Evolutionary conservation across 2,113 vertebrate species (phyloP).

Genomic region (Gorilla gorilla): DNA sequence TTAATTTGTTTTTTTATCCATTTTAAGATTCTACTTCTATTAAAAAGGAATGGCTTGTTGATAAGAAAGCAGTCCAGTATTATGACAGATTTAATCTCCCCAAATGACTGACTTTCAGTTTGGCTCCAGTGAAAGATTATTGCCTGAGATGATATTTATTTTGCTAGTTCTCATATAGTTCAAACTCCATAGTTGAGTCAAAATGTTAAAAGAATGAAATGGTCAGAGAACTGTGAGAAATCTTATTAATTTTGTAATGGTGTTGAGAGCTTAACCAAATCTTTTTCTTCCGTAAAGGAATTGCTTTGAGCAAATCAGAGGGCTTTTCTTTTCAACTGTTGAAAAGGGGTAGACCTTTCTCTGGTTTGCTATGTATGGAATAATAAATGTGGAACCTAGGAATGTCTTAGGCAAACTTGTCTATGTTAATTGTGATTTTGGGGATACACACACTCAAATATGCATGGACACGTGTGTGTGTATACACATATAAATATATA

Average conservation of each 20-base stretch:
- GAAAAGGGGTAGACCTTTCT: slow-evolving; percentile 6
- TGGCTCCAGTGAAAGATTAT: slow-evolving; percentile 49
- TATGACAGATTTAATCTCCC: slow-evolving; percentile 62
- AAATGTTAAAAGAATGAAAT: slow-evolving; percentile 59
- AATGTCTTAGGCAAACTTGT: background rate
- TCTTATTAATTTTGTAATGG: slow-evolving; percentile 59
- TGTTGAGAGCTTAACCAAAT: slow-evolving; percentile 37
- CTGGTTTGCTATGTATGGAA: slow-evolving; percentile 18
- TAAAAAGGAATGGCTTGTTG: slow-evolving; percentile 56
- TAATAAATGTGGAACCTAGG: background rate
- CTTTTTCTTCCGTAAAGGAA: slow-evolving; percentile 60
- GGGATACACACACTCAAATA: background rate
- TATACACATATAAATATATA: background rate
- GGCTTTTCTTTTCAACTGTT: slow-evolving; percentile 25
- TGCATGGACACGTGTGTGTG: background rate
- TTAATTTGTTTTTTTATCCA: slow-evolving; percentile 62
- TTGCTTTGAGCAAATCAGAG: slow-evolving; percentile 45
- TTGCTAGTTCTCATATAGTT: background rate
- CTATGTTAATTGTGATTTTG: background rate
- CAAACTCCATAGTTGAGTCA: slow-evolving; percentile 54
- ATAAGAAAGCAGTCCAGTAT: slow-evolving; percentile 11
- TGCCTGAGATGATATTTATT: slow-evolving; percentile 48
- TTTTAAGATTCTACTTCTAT: slow-evolving; percentile 49
- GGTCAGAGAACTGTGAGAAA: slow-evolving; percentile 48
- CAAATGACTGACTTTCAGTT: slow-evolving; percentile 20